These are phyloP conservation scores for Saguinus imperator DNA, from an alignment of 2,113 vertebrate genomes.

Conservation along the genomic window DNA sequence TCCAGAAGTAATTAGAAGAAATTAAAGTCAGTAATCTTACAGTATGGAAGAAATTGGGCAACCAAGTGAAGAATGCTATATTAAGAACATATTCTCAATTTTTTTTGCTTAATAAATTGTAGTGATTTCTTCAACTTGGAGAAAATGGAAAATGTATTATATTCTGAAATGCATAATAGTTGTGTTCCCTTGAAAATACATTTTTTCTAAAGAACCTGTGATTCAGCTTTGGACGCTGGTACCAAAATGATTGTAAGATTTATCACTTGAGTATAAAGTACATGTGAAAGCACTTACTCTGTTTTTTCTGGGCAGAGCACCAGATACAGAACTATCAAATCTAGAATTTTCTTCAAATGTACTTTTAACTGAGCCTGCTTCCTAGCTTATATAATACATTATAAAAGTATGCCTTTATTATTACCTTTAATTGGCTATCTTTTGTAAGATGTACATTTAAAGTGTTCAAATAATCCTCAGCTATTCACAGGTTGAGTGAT, in stretches of 20 bases:
- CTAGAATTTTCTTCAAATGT: not conserved
- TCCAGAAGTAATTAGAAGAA: not conserved
- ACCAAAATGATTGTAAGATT: not conserved
- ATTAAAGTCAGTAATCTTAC: not conserved
- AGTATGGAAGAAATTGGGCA: not conserved
- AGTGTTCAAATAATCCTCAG: not conserved
- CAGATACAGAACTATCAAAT: not conserved
- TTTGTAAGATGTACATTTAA: not conserved
- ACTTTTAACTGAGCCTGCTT: not conserved
- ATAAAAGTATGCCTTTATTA: not conserved
- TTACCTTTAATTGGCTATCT: not conserved
- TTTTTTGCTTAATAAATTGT: not conserved
- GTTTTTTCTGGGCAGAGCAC: not conserved
- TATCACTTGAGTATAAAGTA: not conserved
- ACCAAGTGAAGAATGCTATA: not conserved
- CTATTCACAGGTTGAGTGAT: not conserved
- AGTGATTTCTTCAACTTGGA: not conserved
- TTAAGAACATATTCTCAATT: not conserved
- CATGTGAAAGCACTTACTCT: not conserved
- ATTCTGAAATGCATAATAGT: not conserved
- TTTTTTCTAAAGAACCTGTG: not conserved
- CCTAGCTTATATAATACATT: not conserved
- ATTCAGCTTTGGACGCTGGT: not conserved
- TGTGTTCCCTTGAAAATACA: not conserved
- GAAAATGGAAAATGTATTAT: not conserved